Evolutionary conservation across 2,113 vertebrate species (phyloP), one percentile per base, ranked within the genome.

Genomic region (Petrocephalus microphthalmus): DNA sequence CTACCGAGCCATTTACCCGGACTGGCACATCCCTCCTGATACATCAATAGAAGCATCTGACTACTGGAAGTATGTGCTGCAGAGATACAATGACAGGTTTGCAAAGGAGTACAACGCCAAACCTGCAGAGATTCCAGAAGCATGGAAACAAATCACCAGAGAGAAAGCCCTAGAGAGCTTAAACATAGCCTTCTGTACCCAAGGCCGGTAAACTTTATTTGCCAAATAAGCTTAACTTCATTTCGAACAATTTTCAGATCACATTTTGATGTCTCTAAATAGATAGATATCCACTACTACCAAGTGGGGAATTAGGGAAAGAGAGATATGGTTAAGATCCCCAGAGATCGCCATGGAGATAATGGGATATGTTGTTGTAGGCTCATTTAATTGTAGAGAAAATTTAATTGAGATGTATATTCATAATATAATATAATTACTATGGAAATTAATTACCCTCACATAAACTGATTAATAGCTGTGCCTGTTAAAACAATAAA

Each of bases 11-110:
- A 89, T 94, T 60, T 93, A 87, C 25, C 91, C 92, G 0, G 88
- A 94, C 87, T 96, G 95, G 95, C 10, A 49, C 29, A 96, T 96
- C 45, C 81, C 82, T 17, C 91, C 94, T 7, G 94, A 95, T 74
- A 0, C 0, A 60, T 95, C 92, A 67, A 92, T 94, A 5, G 0
- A 94, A 20, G 93, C 94, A 25, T 94, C 93, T 89, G 92, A 93
- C 89, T 96, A 93, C 93, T 95, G 94, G 94, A 95, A 94, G 89
- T 94, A 93, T 89, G 90, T 95, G 11, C 6, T 47, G 91, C 5
- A 0, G 60, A 64, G 7, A 64, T 95, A 92, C 89, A 95, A 94
- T 57, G 0, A 20, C 0, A 0, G 87, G 3, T 93, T 95, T 93
- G 93, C 93, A 0, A 0, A 89, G 86, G 3, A 1, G 45, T 92